A percentile compares a stretch with the other conserved stretches of the same genome.
Evolutionary conservation across 2,888 invertebrate species (phyloP).

Genomic region (Dichetophora obliterata): DNA sequence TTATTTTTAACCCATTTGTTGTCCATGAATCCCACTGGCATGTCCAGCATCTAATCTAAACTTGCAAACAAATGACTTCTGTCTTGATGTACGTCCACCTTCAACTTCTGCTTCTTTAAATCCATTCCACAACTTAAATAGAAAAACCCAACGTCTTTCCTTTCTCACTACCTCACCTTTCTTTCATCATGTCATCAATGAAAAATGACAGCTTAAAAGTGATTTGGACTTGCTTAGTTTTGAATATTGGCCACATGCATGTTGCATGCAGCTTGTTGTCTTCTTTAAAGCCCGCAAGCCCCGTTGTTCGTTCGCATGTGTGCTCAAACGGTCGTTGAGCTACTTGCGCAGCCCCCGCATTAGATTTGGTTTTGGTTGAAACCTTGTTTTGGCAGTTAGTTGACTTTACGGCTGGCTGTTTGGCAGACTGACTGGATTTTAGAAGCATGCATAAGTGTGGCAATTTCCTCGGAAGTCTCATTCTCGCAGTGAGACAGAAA

Average conservation of each 20-base stretch:
- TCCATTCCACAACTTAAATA: background rate
- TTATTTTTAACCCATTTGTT: background rate
- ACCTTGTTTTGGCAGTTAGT: slow-evolving; percentile 31
- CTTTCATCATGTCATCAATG: slow-evolving; percentile 41
- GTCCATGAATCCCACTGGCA: background rate
- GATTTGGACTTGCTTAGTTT: slow-evolving; percentile 31
- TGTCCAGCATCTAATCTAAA: slow-evolving; percentile 28
- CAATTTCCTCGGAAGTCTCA: slow-evolving; percentile 50
- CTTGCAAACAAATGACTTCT: slow-evolving; percentile 30
- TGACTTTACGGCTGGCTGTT: slow-evolving; percentile 31
- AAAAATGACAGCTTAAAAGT: slow-evolving; percentile 41
- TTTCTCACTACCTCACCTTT: too few species aligned
- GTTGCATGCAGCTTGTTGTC: slow-evolving; percentile 21
- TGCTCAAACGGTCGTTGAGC: slow-evolving; percentile 3
- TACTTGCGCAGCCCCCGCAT: slow-evolving; percentile 48
- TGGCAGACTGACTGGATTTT: slow-evolving; percentile 10
- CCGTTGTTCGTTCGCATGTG: background rate
- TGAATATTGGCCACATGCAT: slow-evolving; percentile 30
- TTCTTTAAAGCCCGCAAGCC: background rate
- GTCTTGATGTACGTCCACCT: background rate
- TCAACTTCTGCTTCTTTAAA: slow-evolving; percentile 13
- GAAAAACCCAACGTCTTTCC: background rate
- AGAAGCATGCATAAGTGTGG: slow-evolving; percentile 45
- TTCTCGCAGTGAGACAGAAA: slow-evolving; percentile 32
- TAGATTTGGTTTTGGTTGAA: slow-evolving; percentile 26